phyloP scores from a whole-genome alignment of 2,888 invertebrate species.

The Pinctada fucata region DNA sequence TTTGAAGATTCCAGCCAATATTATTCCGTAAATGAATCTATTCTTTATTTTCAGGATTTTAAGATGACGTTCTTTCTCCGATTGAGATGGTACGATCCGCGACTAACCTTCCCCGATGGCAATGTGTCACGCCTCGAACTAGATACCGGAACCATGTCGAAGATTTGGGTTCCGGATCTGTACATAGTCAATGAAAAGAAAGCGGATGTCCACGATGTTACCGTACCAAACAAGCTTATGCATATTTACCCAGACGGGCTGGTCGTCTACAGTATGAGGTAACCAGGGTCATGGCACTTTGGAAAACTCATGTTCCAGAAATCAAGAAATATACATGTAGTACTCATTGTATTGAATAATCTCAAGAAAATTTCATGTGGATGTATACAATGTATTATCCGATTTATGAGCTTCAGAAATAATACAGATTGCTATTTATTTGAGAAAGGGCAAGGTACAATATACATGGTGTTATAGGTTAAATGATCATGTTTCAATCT shows the following conservation, averaged over 20 bases:
- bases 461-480: too few relatives aligned
- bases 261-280: conserved; percentile 64
- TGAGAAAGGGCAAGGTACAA: too few relatives aligned
- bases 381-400: background rate
- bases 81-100: conserved; percentile 62
- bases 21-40: too few relatives aligned
- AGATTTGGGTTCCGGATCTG: conserved; percentile 71
- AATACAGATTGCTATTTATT: background rate
- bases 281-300: background rate
- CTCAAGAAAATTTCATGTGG: too few relatives aligned
- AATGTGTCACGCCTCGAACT: conserved; percentile 61
- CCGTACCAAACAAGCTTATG: conserved; percentile 70
- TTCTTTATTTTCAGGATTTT: conserved; percentile 54
- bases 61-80: conserved; percentile 63
- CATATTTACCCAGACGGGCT: conserved; percentile 67
- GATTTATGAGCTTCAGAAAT: background rate
- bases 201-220: conserved; percentile 68
- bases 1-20: too few relatives aligned
- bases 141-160: conserved; percentile 63
- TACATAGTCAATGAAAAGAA: conserved; percentile 71
- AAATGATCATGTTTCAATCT: too few relatives aligned
- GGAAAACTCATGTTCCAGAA: background rate
- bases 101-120: conserved; percentile 53
- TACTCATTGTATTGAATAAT: too few relatives aligned
- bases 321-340: background rate